Conservation (phyloP, 2,888 invertebrate genomes). For the Platypus cylindrus region DNA sequence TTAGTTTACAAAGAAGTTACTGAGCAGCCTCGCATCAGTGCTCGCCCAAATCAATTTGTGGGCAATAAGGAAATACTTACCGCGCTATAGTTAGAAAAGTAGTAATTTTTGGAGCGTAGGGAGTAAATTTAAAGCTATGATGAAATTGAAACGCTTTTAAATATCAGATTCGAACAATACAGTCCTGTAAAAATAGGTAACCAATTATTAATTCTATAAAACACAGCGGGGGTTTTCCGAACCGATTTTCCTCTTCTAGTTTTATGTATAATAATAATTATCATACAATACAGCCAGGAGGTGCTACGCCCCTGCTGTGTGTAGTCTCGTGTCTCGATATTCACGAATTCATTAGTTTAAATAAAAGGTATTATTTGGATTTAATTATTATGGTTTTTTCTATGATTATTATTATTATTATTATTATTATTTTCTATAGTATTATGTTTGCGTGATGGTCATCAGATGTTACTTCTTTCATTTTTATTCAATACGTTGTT, state of each 20-base stretch:
- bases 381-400: conserved; percentile 15
- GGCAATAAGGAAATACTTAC: neutral
- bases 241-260: conserved; percentile 27
- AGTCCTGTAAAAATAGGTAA: conserved; percentile 7
- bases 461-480: too few species aligned
- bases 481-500: too few species aligned
- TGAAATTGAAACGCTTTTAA: neutral
- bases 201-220: conserved; percentile 14
- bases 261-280: too few species aligned
- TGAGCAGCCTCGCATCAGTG: too few species aligned
- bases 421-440: too few species aligned
- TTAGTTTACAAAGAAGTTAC: too few species aligned
- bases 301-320: conserved; percentile 28
- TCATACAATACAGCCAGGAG: conserved; percentile 30
- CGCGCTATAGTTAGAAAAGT: neutral
- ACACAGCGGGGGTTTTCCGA: conserved; percentile 21
- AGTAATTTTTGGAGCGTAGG: neutral
- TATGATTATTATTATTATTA: too few species aligned
- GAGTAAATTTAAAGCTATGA: neutral
- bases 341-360: conserved; percentile 16
- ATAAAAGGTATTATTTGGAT: conserved; percentile 14
- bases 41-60: too few species aligned
- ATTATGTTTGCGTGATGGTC: too few species aligned
- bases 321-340: conserved; percentile 23
- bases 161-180: too few species aligned